phyloP scores from a whole-genome alignment of 1,140 invertebrate genomes.

The Bombus balteatus region DNA sequence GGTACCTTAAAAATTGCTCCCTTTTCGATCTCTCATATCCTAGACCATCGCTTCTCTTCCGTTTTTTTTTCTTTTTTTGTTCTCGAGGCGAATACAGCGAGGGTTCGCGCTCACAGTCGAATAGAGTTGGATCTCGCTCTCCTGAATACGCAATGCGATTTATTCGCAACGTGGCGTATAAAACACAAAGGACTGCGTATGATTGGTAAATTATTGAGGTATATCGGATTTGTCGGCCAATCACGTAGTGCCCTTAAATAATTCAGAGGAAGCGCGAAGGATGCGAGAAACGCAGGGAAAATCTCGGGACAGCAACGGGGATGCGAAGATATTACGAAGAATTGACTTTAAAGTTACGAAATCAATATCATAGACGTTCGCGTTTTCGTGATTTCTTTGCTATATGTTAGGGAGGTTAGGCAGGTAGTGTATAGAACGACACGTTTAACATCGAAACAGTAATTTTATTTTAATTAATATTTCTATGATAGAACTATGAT shows the following conservation, averaged over 20 bases:
- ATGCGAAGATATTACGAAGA: conserved; percentile 43
- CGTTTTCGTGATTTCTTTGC: background rate
- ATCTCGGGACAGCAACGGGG: background rate
- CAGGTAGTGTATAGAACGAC: background rate
- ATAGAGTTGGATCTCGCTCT: conserved; percentile 77
- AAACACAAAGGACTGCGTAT: conserved; percentile 80
- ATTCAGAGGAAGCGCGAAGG: conserved; percentile 72
- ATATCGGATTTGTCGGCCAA: conserved; percentile 79
- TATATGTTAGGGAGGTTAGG: no score
- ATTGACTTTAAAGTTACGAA: conserved; percentile 37
- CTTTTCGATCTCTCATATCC: conserved; percentile 38
- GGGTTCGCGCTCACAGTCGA: conserved; percentile 67
- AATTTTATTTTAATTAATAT: conserved; percentile 69
- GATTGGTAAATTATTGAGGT: conserved; percentile 83
- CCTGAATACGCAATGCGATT: conserved; percentile 83
- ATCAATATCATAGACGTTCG: conserved; percentile 40
- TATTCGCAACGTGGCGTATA: conserved; percentile 77
- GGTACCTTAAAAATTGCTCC: background rate
- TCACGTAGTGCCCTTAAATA: conserved; percentile 82
- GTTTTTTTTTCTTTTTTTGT: background rate
- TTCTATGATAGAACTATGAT: conserved; percentile 71
- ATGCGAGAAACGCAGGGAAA: conserved; percentile 50
- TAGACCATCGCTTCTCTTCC: background rate
- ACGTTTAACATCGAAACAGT: conserved; percentile 74
- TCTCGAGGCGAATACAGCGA: conserved; percentile 31